Evolutionary conservation across 2,888 invertebrate species (phyloP), one percentile per base, ranked within the genome.

Genomic region (Drosophila formosana): DNA sequence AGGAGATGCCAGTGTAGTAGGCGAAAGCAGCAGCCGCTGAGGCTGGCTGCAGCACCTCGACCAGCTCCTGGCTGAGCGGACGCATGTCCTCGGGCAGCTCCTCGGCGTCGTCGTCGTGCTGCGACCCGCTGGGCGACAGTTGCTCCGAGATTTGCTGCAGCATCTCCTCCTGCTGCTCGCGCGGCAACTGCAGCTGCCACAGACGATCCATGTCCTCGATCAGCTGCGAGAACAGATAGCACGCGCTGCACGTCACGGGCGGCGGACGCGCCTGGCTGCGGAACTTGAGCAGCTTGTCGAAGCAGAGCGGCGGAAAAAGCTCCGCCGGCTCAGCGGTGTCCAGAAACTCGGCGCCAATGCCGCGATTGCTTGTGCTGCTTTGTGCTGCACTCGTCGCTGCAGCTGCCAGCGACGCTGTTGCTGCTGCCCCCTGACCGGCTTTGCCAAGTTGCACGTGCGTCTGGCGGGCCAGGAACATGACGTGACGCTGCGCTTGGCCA

Each of bases 161-260:
- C 56, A 89, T 71, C 57, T 91, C 87, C 26, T 89, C 89, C 56
- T 85, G 79, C 45, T 74, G 79, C 52, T 89, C 81, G 32, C 76
- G 75, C 6, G 91, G 90, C 66, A 88, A 60, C 68, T 92, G 91
- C 57, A 89, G 66, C 5, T 90, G 85, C 75, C 90, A 89, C 70
- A 92, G 58, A 3, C 86, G 85, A 79, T 92, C 92, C 78, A 92
- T 88, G 75, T 92, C 92, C 80, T 90, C 88, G 52, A 91, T 83
- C n/a, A 91, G 72, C 63, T 92, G 85, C 5, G 91, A 91, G 71
- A 91, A 92, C 64, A 91, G 78, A 32, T 92, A 91, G 3, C 87
- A 78, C 2, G 39, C 62, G 18, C 37, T 66, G 9, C 53, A 39
- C 8, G 52, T 55, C 5, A 57, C 53, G 0, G 65, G 60, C 5